These are phyloP conservation scores for Hypsopygia costalis DNA, from an alignment of 2,888 invertebrate genomes.

Conservation along the genomic window DNA sequence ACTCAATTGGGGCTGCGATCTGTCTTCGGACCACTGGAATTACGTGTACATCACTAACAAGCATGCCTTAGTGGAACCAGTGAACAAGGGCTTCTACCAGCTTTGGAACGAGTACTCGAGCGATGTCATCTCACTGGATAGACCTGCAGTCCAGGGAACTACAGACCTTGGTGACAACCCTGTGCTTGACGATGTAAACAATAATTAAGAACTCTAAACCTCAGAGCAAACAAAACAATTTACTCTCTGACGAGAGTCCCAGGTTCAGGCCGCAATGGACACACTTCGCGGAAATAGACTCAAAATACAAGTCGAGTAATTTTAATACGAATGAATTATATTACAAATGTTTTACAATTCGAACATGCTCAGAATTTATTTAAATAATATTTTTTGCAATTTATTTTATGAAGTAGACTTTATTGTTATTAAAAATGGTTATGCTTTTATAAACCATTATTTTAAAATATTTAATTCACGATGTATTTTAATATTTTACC, in stretches of 20 bases:
- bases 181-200: too few relatives aligned
- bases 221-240: too few relatives aligned
- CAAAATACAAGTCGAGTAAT: too few relatives aligned
- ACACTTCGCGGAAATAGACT: too few relatives aligned
- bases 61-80: slow-evolving; percentile 73
- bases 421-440: slow-evolving; percentile 3
- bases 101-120: slow-evolving; percentile 72
- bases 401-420: slow-evolving; percentile 25
- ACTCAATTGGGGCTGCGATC: slow-evolving; percentile 88
- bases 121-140: slow-evolving; percentile 13
- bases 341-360: background rate
- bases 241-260: too few relatives aligned
- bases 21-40: slow-evolving; percentile 85
- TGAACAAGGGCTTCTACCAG: slow-evolving; percentile 79
- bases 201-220: too few relatives aligned
- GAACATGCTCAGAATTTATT: background rate
- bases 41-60: slow-evolving; percentile 84
- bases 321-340: too few relatives aligned
- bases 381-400: slow-evolving; percentile 11
- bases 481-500: too few relatives aligned
- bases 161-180: too few relatives aligned
- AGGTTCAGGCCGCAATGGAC: too few relatives aligned
- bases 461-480: background rate
- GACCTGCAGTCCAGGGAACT: background rate
- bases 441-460: slow-evolving; percentile 11